These are phyloP conservation scores for Mechanitis messenoides DNA, from an alignment of 2,888 invertebrate species.

Conservation along the genomic window DNA sequence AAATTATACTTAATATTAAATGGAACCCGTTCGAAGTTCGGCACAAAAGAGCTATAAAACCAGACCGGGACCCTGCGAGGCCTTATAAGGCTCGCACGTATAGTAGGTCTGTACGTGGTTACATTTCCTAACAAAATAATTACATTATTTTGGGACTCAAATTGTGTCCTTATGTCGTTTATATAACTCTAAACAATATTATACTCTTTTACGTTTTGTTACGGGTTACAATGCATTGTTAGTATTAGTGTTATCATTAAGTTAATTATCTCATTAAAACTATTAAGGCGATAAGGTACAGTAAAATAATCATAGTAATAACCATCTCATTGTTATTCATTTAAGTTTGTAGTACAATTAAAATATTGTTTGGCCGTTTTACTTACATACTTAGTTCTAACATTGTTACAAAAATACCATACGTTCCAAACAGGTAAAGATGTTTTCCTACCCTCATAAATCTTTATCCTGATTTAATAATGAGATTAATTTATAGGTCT, in stretches of 20 bases:
- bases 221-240: too few species aligned
- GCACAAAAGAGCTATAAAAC: too few species aligned
- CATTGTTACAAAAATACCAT: too few species aligned
- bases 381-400: too few species aligned
- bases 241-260: background rate
- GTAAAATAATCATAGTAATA: background rate
- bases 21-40: too few species aligned
- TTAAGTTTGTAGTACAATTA: background rate
- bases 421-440: background rate
- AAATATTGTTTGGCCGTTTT: conserved; percentile 11
- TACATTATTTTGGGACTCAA: conserved; percentile 38
- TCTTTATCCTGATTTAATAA: too few species aligned
- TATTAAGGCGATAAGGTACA: background rate
- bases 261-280: background rate
- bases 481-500: too few species aligned
- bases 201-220: too few species aligned
- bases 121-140: conserved; percentile 44
- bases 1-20: too few species aligned
- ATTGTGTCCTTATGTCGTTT: conserved; percentile 30
- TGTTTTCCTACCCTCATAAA: conserved; percentile 1
- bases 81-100: conserved; percentile 19
- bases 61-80: too few species aligned
- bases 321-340: background rate
- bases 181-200: too few species aligned
- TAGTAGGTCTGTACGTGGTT: conserved; percentile 37